Conservation (phyloP, 2,888 invertebrate species). For the Caenorhabditis wallacei region DNA sequence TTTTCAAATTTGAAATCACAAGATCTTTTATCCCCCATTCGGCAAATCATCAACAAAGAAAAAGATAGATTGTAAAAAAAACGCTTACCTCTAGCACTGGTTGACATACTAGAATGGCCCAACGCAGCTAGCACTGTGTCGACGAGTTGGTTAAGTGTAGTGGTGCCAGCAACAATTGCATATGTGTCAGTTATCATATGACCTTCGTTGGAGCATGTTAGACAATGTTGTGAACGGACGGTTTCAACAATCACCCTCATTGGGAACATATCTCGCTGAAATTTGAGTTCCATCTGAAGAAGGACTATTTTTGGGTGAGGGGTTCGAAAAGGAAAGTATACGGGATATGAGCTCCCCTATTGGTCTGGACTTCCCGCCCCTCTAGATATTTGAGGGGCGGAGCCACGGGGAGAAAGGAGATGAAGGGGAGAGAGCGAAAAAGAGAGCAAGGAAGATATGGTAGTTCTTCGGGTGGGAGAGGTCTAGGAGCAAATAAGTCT, state of each 20-base stretch:
- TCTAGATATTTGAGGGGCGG: constrained; percentile 54
- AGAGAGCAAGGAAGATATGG: constrained; percentile 50
- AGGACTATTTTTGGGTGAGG: no score
- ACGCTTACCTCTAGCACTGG: constrained; percentile 85
- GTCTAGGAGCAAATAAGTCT: constrained; percentile 46
- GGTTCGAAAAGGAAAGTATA: background rate
- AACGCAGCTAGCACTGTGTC: constrained; percentile 93
- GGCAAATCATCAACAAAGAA: background rate
- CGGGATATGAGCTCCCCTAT: background rate
- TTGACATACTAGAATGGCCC: constrained; percentile 87
- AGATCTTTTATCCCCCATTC: constrained; percentile 22
- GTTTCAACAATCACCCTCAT: constrained; percentile 95
- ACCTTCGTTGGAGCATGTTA: constrained; percentile 82
- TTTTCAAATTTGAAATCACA: constrained; percentile 16
- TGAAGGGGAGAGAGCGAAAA: constrained; percentile 21
- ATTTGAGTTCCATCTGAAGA: constrained; percentile 5
- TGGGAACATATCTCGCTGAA: constrained; percentile 85
- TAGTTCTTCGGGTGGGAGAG: constrained; percentile 20
- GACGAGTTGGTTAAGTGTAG: constrained; percentile 87
- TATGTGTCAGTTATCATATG: constrained; percentile 89
- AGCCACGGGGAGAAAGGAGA: constrained; percentile 8
- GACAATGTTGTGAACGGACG: constrained; percentile 80
- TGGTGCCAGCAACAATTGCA: constrained; percentile 89
- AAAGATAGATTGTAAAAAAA: background rate
- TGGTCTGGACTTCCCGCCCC: constrained; percentile 29